A percentile compares a stretch with the other conserved stretches of the same genome.
These are phyloP conservation scores for Malurus elegans DNA, from an alignment of 2,113 vertebrate species.

Conservation along the genomic window DNA sequence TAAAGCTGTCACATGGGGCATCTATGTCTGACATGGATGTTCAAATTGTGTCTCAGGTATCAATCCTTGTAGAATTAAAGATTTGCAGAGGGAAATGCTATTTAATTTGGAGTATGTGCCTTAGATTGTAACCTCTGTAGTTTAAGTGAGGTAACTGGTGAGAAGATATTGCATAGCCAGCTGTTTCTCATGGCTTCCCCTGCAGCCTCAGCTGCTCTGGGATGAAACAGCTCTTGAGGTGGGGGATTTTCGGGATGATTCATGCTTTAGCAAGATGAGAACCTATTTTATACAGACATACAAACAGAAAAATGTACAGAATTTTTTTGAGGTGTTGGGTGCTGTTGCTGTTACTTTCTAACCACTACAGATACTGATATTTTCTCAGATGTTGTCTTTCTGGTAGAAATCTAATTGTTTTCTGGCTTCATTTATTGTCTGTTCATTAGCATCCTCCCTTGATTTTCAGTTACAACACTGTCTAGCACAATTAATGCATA, in stretches of 20 bases:
- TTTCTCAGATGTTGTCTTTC: background rate
- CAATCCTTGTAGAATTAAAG: background rate
- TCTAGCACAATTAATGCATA: background rate
- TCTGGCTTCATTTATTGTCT: background rate
- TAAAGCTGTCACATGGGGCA: background rate
- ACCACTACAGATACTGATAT: background rate
- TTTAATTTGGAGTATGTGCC: background rate
- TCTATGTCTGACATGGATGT: background rate
- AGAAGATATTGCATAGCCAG: background rate
- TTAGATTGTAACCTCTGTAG: background rate
- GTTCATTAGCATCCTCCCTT: background rate
- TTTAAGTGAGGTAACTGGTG: background rate
- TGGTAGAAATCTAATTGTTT: background rate
- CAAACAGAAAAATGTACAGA: background rate
- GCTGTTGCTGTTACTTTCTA: background rate
- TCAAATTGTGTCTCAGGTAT: background rate
- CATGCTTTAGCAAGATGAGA: background rate
- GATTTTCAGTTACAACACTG: background rate
- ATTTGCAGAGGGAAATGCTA: background rate
- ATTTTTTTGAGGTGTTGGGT: background rate
- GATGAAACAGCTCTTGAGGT: background rate
- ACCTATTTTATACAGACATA: background rate
- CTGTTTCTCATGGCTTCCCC: background rate
- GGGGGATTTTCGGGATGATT: background rate
- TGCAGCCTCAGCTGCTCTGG: background rate